phyloP scores from a whole-genome alignment of 2,113 vertebrate species.

The Mesocricetus auratus region DNA sequence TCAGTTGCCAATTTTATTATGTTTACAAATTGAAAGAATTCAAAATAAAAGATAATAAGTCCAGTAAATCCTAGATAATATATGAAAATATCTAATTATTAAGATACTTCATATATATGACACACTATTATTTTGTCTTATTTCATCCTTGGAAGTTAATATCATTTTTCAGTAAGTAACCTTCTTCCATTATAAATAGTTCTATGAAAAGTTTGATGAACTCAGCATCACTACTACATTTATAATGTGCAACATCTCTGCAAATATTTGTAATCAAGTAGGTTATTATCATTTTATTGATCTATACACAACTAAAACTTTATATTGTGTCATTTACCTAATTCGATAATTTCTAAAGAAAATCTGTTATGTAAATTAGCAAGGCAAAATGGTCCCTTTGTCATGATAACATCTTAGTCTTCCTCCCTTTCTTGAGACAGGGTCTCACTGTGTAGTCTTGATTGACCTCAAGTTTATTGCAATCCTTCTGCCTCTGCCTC shows the following conservation, averaged over 20 bases:
- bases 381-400: slow-evolving; percentile 27
- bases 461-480: not conserved
- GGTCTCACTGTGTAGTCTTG: not conserved
- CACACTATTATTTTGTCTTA: slow-evolving; percentile 24
- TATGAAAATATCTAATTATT: slow-evolving; percentile 35
- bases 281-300: not conserved
- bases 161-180: slow-evolving; percentile 36
- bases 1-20: not conserved
- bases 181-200: not conserved
- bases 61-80: not conserved
- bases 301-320: slow-evolving; percentile 8
- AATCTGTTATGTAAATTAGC: not conserved
- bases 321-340: not conserved
- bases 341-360: slow-evolving; percentile 1
- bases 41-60: slow-evolving; percentile 35
- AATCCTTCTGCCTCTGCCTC: not conserved
- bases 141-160: slow-evolving; percentile 39
- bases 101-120: not conserved
- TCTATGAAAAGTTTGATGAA: not conserved
- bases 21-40: slow-evolving; percentile 48
- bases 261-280: slow-evolving; percentile 12
- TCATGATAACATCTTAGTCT: not conserved
- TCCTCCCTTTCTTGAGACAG: not conserved
- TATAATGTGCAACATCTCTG: not conserved
- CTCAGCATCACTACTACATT: not conserved